Base-by-base conservation (phyloP, 2,888 invertebrate species). In the Pyralis farinalis region DNA sequence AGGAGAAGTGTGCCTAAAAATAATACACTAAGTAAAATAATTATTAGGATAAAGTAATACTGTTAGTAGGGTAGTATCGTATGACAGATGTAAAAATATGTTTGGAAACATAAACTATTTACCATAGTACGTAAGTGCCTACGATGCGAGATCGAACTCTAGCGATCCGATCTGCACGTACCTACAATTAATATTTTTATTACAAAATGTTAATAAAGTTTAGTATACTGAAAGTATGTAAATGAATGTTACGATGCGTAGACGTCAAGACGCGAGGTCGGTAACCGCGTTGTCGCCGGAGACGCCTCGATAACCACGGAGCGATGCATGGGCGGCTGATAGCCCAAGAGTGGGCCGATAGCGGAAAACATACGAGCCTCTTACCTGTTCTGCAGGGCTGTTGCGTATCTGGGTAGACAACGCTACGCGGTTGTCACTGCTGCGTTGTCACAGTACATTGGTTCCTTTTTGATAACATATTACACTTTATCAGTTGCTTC, bases 221-320 rank as follows among this genome's bases (percentile, higher is more conserved):
- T 50, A 48, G 44, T 46, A 46, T 51, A 58, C 63, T 72, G 67
- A 71, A 76, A 68, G 59, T 62, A 69, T 67, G 65, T 70, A 69
- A 67, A 71, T 68, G 52, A 58, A 63, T 56, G 60, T 62, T 56
- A 57, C 59, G 60, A 69, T 64, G 64, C 57, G 64, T 60, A 54
- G 62, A 60, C 62, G 55, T 65, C 55, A 61, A 68, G 66, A 49
- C 60, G 51, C 53, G 71, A 69, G 81, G 79, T 82, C 78, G 76
- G 63, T 73, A 77, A 78, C 81, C 78, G 78, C 69, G 64, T 63
- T 65, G 77, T 70, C 63, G 64, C 65, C 57, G 63, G 65, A 63
- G 71, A 71, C 71, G 62, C 62, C 55, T 62, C 65, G 71, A 73
- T 72, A 71, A 63, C 63, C 63, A 60, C 58, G 57, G 50, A 47